phyloP scores from a whole-genome alignment of 1,140 invertebrate genomes.

The Diachasmimorpha longicaudata region DNA sequence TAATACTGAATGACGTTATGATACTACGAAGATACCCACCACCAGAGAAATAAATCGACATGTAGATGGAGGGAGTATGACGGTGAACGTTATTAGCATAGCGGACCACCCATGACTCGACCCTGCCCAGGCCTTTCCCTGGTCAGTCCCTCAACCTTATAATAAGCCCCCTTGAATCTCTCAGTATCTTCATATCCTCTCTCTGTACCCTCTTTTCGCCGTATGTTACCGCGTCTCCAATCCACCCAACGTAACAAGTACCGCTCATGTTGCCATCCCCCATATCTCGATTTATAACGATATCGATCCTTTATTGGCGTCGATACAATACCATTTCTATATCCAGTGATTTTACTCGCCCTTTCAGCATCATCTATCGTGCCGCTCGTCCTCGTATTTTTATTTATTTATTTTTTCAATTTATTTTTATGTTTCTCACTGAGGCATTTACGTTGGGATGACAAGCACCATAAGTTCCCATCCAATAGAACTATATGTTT shows the following conservation, averaged over 20 bases:
- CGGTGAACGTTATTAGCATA: slow-evolving; percentile 38
- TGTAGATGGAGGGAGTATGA: background rate
- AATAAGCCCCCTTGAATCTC: slow-evolving; percentile 54
- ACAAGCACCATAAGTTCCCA: background rate
- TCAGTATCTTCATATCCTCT: slow-evolving; percentile 45
- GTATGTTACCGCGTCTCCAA: background rate
- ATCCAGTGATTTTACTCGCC: background rate
- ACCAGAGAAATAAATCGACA: background rate
- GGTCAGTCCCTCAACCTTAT: slow-evolving; percentile 49
- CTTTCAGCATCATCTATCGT: background rate
- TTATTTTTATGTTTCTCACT: background rate
- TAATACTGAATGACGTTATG: background rate
- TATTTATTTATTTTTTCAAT: background rate
- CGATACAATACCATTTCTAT: slow-evolving; percentile 37
- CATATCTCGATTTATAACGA: slow-evolving; percentile 62
- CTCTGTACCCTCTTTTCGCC: background rate
- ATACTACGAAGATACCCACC: background rate
- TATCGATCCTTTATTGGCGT: slow-evolving; percentile 60
- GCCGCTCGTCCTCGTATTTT: background rate
- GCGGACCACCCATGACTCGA: slow-evolving; percentile 59
- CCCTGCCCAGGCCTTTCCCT: slow-evolving; percentile 39
- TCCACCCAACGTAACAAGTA: slow-evolving; percentile 37
- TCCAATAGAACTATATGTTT: too few relatives aligned
- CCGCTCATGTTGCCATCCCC: slow-evolving; percentile 56
- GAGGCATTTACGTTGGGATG: background rate